Percentiles rank a stretch among this genome's conserved stretches.
Conservation (phyloP, 2,113 vertebrate species). For the Ranitomeya variabilis region DNA sequence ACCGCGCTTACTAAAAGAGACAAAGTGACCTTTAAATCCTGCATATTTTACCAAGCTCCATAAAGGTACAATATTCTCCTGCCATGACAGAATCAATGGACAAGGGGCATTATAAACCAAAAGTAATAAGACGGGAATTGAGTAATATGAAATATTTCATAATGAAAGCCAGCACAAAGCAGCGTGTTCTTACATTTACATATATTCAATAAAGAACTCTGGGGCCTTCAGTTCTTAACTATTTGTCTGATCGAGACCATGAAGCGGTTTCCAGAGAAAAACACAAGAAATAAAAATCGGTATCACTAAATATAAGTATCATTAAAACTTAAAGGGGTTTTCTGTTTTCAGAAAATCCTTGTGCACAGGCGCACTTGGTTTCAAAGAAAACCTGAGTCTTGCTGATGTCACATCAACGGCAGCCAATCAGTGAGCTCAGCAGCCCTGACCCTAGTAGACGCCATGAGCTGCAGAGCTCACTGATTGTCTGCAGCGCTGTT, state of each 20-base stretch:
- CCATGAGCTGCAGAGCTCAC: no score
- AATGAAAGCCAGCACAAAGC: conserved; percentile 45
- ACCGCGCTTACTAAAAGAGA: conserved; percentile 31
- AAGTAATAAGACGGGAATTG: conserved; percentile 44
- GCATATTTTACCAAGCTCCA: conserved; percentile 38
- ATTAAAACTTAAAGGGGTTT: no score
- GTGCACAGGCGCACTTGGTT: no score
- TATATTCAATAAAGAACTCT: conserved; percentile 31
- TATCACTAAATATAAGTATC: background rate
- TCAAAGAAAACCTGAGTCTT: no score
- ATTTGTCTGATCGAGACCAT: background rate
- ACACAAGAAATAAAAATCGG: background rate
- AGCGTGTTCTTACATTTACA: conserved; percentile 20
- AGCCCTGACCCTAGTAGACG: no score
- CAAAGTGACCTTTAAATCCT: conserved; percentile 51
- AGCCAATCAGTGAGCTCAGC: no score
- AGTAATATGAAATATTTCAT: conserved; percentile 44
- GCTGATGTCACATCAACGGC: no score
- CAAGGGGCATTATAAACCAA: conserved; percentile 33
- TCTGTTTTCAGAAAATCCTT: no score
- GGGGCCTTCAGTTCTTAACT: conserved; percentile 13
- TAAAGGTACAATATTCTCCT: conserved; percentile 41
- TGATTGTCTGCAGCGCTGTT: no score
- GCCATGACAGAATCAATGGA: conserved; percentile 40
- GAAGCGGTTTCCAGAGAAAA: background rate